These are phyloP conservation scores for Actenoides lindsayi DNA, from an alignment of 2,113 vertebrate species.

Conservation along the genomic window DNA sequence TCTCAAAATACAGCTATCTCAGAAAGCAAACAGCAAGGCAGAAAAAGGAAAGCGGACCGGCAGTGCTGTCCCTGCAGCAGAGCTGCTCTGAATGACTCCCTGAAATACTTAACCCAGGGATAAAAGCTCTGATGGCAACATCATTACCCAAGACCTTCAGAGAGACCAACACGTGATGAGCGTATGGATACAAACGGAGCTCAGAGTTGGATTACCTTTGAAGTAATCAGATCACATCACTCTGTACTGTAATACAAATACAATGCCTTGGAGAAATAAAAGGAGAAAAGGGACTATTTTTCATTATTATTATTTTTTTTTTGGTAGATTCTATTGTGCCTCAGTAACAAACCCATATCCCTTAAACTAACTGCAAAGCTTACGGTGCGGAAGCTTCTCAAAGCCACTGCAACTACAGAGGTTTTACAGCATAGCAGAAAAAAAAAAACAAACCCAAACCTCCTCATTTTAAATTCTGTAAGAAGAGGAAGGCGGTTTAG, in stretches of 20 bases:
- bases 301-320: constrained; percentile 5
- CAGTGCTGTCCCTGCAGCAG: neutral
- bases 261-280: constrained; percentile 51
- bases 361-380: constrained; percentile 15
- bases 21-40: constrained; percentile 22
- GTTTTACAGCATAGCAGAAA: constrained; percentile 18
- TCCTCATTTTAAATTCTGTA: constrained; percentile 29
- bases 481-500: constrained; percentile 44
- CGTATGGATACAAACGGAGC: neutral
- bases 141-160: constrained; percentile 29
- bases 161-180: neutral
- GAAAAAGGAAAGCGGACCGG: neutral
- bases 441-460: neutral
- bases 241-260: constrained; percentile 23
- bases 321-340: neutral
- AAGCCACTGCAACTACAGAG: neutral
- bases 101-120: constrained; percentile 14
- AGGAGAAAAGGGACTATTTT: neutral
- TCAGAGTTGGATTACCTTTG: constrained; percentile 24
- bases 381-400: neutral
- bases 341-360: neutral
- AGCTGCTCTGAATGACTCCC: constrained; percentile 9
- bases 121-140: constrained; percentile 15
- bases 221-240: constrained; percentile 27
- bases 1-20: neutral